Evolutionary conservation across 2,797 vertebrate genomes (phyloP), one percentile per base, ranked within the genome.

Genomic region (Cryptoblepharus egeriae): DNA sequence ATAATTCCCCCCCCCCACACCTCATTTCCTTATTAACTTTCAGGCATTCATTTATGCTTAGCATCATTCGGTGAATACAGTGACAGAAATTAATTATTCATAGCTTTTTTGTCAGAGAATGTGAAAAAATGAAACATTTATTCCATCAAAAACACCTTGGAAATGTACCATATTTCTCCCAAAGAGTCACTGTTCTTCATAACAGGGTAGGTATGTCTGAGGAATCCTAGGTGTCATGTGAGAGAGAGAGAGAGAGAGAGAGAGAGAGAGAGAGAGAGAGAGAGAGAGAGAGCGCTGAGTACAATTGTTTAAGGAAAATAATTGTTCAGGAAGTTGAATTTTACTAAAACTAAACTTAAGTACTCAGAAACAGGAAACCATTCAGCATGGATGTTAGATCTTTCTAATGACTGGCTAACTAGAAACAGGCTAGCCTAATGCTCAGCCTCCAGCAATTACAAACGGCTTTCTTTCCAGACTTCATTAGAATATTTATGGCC

Each of bases 331-430:
- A 99, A 98, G 97, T 96, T 96, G 95, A 94, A 96, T 98, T 84
- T 99, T 98, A 97, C 97, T 97, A 97, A 97, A 97, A 97, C 96
- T 96, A 94, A 97, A 97, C 97, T 98, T 98, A 98, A 99, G 97
- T 97, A 96, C 97, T 98, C 95, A 93, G 97, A 68, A 97, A 97
- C 98, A 99, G 98, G 98, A 99, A 99, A 96, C 97, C 96, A 97
- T 98, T 99, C 97, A 96, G 97, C 95, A 93, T 93, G 96, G 96
- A 97, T 93, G 97, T 99, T 98, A 99, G 98, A 98, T 98, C 97
- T 98, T 97, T 97, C 97, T 99, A 99, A 99, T 98, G 97, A 98
- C 97, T 96, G 96, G 95, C 97, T 99, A 99, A 99, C 97, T 97
- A 97, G 98, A 99, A 99, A 97, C 98, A 99, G 98, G 96, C 97